Conservation (phyloP, 2,797 vertebrate genomes). For the Octomys mimax region DNA sequence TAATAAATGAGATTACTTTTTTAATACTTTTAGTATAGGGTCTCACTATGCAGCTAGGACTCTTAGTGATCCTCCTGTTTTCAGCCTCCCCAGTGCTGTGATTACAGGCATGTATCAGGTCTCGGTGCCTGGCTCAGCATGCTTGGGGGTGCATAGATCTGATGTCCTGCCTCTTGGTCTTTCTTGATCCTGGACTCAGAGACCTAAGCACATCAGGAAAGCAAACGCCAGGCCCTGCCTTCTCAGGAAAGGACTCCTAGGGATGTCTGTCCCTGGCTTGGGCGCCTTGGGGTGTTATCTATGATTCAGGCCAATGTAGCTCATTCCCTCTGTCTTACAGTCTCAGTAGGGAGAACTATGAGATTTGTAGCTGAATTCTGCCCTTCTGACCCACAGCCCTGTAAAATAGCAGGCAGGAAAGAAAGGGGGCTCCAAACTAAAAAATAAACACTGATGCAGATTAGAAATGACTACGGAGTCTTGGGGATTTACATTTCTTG, state of each 20-base stretch:
- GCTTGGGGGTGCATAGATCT: not conserved
- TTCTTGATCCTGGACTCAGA: not conserved
- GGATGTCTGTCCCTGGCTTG: not conserved
- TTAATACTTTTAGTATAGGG: too few species aligned
- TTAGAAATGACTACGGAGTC: constrained; percentile 81
- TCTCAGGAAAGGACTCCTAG: not conserved
- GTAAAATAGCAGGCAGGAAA: constrained; percentile 82
- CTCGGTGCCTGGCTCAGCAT: too few species aligned
- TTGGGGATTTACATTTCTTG: constrained; percentile 78
- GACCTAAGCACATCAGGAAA: not conserved
- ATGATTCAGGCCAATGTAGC: not conserved
- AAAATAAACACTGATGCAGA: constrained; percentile 82
- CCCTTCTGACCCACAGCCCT: constrained; percentile 75
- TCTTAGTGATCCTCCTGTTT: too few species aligned
- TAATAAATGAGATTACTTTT: too few species aligned
- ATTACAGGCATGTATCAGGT: too few species aligned
- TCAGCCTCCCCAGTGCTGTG: too few species aligned
- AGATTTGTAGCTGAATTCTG: constrained; percentile 79
- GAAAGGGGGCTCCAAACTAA: constrained; percentile 55
- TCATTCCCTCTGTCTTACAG: not conserved
- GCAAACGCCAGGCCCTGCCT: not conserved
- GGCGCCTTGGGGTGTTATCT: not conserved
- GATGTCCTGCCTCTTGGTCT: not conserved
- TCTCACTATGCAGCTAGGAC: too few species aligned
- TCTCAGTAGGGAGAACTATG: constrained; percentile 1